phyloP scores from a whole-genome alignment of 2,113 vertebrate species.

The Myotis yumanensis region DNA sequence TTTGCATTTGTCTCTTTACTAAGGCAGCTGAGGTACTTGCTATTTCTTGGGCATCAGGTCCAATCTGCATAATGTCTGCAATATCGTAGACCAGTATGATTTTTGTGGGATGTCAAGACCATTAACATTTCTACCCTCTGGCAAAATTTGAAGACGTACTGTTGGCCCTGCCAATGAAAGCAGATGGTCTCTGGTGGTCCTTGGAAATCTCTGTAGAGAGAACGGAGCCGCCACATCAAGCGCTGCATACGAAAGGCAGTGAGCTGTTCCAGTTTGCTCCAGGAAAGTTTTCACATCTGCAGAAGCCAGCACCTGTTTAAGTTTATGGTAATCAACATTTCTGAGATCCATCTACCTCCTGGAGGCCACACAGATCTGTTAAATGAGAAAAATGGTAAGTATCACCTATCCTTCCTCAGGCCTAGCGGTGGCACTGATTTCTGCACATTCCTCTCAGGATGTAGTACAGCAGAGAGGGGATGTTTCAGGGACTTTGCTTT shows the following conservation, averaged over 20 bases:
- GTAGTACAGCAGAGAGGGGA: background rate
- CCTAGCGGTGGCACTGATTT: background rate
- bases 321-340: background rate
- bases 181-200: background rate
- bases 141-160: background rate
- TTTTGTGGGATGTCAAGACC: background rate
- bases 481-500: background rate
- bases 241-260: fast-evolving
- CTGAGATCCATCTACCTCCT: background rate
- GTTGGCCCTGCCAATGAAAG: background rate
- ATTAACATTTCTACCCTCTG: background rate
- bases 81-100: background rate
- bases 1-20: background rate
- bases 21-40: background rate
- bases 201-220: background rate
- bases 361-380: background rate
- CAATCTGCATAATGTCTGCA: background rate
- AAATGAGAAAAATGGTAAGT: background rate
- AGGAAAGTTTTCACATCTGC: background rate
- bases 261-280: background rate
- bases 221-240: background rate
- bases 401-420: background rate
- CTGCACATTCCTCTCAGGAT: background rate
- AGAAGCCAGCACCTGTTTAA: background rate
- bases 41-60: background rate